phyloP scores from a whole-genome alignment of 1,140 invertebrate genomes.

The Aplysia californica region DNA sequence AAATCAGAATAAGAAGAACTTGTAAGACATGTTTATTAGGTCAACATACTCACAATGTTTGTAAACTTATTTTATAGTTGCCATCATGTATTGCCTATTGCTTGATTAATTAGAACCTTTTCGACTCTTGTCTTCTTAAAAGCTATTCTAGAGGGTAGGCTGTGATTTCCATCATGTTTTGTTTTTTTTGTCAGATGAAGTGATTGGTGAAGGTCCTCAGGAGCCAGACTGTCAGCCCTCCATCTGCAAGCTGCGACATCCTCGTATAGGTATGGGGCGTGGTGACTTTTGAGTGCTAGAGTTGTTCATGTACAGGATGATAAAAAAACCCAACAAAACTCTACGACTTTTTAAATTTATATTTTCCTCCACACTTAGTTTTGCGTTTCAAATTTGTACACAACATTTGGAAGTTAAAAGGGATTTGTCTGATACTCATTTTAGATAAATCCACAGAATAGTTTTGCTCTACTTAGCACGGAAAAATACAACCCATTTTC shows the following conservation, averaged over 20 bases:
- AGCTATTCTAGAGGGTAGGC: neutral
- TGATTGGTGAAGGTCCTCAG: neutral
- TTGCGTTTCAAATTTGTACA: no score
- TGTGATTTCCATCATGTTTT: no score
- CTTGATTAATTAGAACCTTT: neutral
- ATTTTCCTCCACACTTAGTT: no score
- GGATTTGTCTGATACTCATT: no score
- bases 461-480: neutral
- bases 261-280: neutral
- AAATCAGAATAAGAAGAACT: no score
- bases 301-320: neutral
- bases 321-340: neutral
- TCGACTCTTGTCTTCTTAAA: neutral
- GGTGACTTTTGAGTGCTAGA: neutral
- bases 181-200: neutral
- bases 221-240: neutral
- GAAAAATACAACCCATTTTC: no score
- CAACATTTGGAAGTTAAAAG: no score
- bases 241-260: slow-evolving; percentile 13
- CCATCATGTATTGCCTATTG: neutral
- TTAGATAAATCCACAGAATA: no score
- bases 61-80: neutral
- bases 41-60: no score
- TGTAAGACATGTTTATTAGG: no score
- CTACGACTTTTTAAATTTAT: no score